Conservation (phyloP, 2,888 invertebrate genomes). For the Malthinus flaveolus region DNA sequence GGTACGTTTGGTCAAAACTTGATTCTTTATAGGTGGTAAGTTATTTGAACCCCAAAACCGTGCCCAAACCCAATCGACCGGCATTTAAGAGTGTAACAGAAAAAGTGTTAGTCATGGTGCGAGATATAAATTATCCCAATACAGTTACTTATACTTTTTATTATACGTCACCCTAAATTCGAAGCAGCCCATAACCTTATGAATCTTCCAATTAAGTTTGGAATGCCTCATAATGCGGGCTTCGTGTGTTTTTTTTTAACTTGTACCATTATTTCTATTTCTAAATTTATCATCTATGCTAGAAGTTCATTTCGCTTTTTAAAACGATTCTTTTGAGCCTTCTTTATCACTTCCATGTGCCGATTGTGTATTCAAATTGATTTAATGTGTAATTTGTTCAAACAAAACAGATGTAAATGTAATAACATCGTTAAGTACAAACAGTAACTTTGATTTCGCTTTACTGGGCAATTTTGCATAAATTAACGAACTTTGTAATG, state of each 20-base stretch:
- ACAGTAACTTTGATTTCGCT: background rate
- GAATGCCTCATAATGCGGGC: constrained; percentile 3
- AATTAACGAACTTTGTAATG: background rate
- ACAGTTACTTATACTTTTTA: background rate
- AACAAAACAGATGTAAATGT: background rate
- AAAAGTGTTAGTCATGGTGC: constrained; percentile 4
- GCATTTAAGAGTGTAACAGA: background rate
- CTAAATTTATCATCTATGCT: background rate
- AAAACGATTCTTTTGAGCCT: background rate
- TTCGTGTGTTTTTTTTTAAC: background rate
- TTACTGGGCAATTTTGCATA: background rate
- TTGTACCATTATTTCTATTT: background rate
- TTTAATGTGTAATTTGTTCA: too few relatives aligned
- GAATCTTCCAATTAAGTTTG: constrained; percentile 6
- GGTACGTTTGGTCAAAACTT: constrained; percentile 3
- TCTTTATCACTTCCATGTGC: constrained; percentile 1
- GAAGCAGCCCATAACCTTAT: background rate
- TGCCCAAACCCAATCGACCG: background rate
- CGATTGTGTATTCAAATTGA: background rate
- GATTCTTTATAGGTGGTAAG: background rate
- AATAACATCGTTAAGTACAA: constrained; percentile 1
- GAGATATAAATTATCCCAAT: constrained; percentile 2
- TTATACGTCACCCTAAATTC: background rate
- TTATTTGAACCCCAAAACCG: background rate
- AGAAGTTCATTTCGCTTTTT: too few relatives aligned